phyloP scores from a whole-genome alignment of 2,888 invertebrate genomes.

The Nymphalis c-album region DNA sequence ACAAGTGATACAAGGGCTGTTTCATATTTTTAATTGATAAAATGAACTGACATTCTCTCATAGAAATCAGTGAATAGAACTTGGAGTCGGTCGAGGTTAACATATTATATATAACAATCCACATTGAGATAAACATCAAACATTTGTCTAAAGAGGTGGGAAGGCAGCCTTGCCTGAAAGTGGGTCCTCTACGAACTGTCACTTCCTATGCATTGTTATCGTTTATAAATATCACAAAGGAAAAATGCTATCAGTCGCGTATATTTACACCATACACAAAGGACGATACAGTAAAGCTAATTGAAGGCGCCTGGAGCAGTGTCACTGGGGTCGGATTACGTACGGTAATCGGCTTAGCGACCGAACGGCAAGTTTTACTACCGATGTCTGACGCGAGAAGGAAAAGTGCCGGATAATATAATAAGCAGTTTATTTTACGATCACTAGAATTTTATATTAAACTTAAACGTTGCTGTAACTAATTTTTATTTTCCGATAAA shows the following conservation, averaged over 20 bases:
- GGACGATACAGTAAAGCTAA: constrained; percentile 48
- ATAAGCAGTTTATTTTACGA: constrained; percentile 34
- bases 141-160: too few relatives aligned
- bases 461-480: background rate
- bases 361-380: constrained; percentile 59
- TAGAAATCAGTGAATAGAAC: too few relatives aligned
- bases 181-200: too few relatives aligned
- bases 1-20: background rate
- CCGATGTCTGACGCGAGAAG: constrained; percentile 31
- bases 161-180: too few relatives aligned
- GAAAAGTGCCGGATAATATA: constrained; percentile 26
- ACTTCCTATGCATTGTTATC: too few relatives aligned
- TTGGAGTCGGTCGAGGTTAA: too few relatives aligned
- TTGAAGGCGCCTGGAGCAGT: constrained; percentile 52
- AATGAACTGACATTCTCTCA: too few relatives aligned
- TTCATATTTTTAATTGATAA: background rate
- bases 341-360: constrained; percentile 63
- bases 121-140: too few relatives aligned
- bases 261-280: constrained; percentile 23
- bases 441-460: constrained; percentile 13
- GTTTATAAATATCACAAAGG: too few relatives aligned
- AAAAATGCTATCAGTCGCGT: background rate
- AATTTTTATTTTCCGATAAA: background rate
- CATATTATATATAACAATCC: too few relatives aligned
- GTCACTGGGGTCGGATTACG: constrained; percentile 58